Conservation (phyloP, 30 jellyfish, hydroid and myxozoan species). For the Nemopilema nomurai region DNA sequence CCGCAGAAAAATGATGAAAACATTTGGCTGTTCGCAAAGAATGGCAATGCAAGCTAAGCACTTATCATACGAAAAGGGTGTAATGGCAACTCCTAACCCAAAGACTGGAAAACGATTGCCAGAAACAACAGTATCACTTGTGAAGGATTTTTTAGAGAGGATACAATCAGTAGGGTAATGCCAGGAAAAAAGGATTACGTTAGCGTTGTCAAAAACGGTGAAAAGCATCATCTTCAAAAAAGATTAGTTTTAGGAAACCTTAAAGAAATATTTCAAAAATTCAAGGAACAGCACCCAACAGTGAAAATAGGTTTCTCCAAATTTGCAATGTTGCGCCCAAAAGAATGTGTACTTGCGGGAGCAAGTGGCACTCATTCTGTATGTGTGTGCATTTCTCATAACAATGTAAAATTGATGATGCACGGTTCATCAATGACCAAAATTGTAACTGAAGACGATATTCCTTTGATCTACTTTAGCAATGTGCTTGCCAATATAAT, state of each 20-base stretch:
- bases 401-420: constrained; percentile 65
- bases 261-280: constrained; percentile 24
- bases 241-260: constrained; percentile 35
- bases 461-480: constrained; percentile 8
- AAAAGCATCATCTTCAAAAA: not conserved
- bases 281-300: constrained; percentile 1
- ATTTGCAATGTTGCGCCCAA: constrained; percentile 58
- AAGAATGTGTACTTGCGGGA: constrained; percentile 53
- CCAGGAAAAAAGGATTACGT: constrained; percentile 54
- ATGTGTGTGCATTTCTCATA: constrained; percentile 65
- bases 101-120: constrained; percentile 12
- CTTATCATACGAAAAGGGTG: constrained; percentile 45
- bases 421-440: constrained; percentile 8
- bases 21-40: constrained; percentile 35
- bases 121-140: not conserved
- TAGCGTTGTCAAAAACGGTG: constrained; percentile 23
- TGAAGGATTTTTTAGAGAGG: not conserved
- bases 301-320: constrained; percentile 32
- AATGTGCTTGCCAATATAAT: constrained; percentile 27
- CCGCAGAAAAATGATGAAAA: constrained; percentile 25
- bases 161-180: constrained; percentile 41
- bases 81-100: constrained; percentile 51
- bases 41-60: constrained; percentile 57
- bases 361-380: constrained; percentile 64
- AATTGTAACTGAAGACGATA: constrained; percentile 16